Evolutionary conservation across 2,888 invertebrate genomes (phyloP), one percentile per base, ranked within the genome.

Genomic region (Eristalis tenax): DNA sequence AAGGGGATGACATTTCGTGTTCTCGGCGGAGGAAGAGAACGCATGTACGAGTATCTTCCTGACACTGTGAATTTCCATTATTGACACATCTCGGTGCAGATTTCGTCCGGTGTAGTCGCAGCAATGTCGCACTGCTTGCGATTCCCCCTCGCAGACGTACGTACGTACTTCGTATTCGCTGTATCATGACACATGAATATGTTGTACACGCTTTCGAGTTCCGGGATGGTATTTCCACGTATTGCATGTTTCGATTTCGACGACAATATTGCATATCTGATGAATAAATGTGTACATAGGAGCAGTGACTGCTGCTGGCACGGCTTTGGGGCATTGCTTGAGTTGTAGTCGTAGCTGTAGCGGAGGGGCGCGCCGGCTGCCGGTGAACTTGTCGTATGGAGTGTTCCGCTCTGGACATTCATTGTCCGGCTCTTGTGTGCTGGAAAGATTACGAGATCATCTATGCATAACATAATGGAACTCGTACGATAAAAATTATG

Each of bases 51-150:
- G 8, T 32, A 4, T 35, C 35, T 35, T 3, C 40, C 66, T 26
- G 23, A 68, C 61, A 32, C 61, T 76, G 68, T 61, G 76, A 59
- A 77, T 23, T 77, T 77, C n/a, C 61, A 68, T 68, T 69, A 68
- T 61, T 76, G 76, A 77, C 61, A 77, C 35, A 61, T 68, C 68
- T 75, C 57, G 15, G 18, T 66, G 57, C 75, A 66, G 57, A 75
- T 57, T 75, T 68, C 43, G 32, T 43, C 43, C 68, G 50, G 43
- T 69, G 26, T 23, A n/a, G 35, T 43, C 61, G 61, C 8, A n/a
- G 59, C 28, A 68, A 59, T 43, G 28, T 11, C 50, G 50, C 18
- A 18, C 50, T 18, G 18, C 50, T 50, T 4, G 18, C n/a, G 50
- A 50, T 18, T 50, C 6, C 18, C 18, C 18, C 18, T 50, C 50